These are phyloP conservation scores for Danio albolineatus DNA, from an alignment of 2,797 vertebrate genomes.

Conservation along the genomic window DNA sequence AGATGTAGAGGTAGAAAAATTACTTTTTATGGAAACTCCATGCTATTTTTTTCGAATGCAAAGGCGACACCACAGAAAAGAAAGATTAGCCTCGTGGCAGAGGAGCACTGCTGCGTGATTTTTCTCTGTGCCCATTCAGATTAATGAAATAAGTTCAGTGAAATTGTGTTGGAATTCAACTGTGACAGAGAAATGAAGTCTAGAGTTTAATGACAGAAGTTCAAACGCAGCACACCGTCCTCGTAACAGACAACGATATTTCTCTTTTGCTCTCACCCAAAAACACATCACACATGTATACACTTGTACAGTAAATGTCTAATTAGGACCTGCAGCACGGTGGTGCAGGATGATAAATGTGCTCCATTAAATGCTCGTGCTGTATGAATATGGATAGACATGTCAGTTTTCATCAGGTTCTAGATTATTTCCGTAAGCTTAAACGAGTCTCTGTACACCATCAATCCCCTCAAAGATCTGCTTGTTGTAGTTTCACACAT, in stretches of 20 bases:
- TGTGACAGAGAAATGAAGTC: constrained; percentile 45
- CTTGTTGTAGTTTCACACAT: constrained; percentile 21
- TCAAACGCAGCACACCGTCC: constrained; percentile 57
- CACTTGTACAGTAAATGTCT: not conserved
- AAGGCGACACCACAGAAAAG: not conserved
- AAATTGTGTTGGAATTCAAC: constrained; percentile 46
- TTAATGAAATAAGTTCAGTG: constrained; percentile 59
- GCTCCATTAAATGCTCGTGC: constrained; percentile 61
- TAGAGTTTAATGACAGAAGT: constrained; percentile 24
- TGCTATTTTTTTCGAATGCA: not conserved
- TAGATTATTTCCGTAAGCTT: constrained; percentile 62
- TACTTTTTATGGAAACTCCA: not conserved
- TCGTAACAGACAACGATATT: not conserved
- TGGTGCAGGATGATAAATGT: constrained; percentile 68
- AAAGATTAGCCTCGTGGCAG: constrained; percentile 19
- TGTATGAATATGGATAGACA: constrained; percentile 70
- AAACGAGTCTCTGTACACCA: constrained; percentile 53
- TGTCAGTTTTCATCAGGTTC: constrained; percentile 62
- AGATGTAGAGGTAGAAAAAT: not conserved
- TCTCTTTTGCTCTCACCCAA: not conserved
- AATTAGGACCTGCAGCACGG: constrained; percentile 44
- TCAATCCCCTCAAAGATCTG: constrained; percentile 43
- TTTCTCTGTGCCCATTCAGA: constrained; percentile 52
- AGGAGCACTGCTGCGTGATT: constrained; percentile 1
- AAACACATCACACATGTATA: not conserved